Evolutionary conservation across 2,113 vertebrate genomes (phyloP), one percentile per base, ranked within the genome.

Genomic region (Sitta europaea): DNA sequence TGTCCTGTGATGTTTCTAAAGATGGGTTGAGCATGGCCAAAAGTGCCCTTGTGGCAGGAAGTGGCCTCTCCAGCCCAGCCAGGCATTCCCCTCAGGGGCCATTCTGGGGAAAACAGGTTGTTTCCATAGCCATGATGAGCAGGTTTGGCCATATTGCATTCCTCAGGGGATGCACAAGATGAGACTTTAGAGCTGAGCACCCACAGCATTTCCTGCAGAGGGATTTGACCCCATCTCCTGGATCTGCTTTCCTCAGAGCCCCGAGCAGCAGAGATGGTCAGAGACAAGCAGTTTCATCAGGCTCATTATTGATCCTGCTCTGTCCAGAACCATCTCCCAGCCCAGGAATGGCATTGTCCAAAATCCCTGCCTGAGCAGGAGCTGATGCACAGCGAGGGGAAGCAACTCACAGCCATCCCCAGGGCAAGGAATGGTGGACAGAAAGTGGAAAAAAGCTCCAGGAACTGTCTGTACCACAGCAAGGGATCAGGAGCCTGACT

Each of bases 361-460:
- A 70, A 77, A 85, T 63, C 87, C 84, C 65, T 70, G 47, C 77
- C n/a, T 76, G 36, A 73, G 29, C 45, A 76, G 70, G n/a, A 54
- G 10, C 78, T 90, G 81, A 57, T 82, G 83, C 81, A 71, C 77
- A 75, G 42, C 38, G 8, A 61, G 25, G 58, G 24, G 38, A 63
- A 19, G 19, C 75, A 53, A 14, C 48, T 53, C 68, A 33, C 9
- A 13, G 62, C 51, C 43, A 35, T n/a, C 53, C 80, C 51, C 67
- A 33, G 5, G 15, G 20, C 54, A 54, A 58, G 48, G 55, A 33
- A n/a, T 55, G n/a, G 10, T 68, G 62, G 48, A 11, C 7, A 76
- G 31, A 50, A 77, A 75, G 43, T 55, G 55, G 54, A 35, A 22
- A 62, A 61, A 68, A 36, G 15, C 38, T 58, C 61, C 57, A 40